Base-by-base conservation (phyloP, 2,888 invertebrate genomes). In the Zelleria hepariella region DNA sequence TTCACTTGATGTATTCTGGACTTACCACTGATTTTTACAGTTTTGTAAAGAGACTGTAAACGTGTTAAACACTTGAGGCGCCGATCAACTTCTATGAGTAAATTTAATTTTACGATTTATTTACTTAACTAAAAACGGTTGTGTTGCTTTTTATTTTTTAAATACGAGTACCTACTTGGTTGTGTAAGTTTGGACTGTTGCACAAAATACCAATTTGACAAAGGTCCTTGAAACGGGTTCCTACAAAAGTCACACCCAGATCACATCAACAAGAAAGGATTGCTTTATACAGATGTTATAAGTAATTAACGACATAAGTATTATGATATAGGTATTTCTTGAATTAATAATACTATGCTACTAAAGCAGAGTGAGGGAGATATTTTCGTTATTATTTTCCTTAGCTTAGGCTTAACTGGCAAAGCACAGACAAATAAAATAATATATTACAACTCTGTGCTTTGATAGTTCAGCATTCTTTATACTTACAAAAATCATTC, bases 341-440 rank as follows among this genome's bases (percentile, higher is more conserved):
- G n/a, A n/a, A n/a, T n/a, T n/a, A n/a, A n/a, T n/a, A n/a, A n/a
- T n/a, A n/a, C n/a, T n/a, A n/a, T n/a, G n/a, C n/a, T 42, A 42
- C 32, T 42, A 42, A 32, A 68, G 51, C 54, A 51, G 56, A 74
- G 66, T 69, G 68, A 52, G 73, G 67, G 66, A 76, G 63, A 78
- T 68, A 74, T 74, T 72, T 81, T n/a, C n/a, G n/a, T n/a, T 74
- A 63, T 74, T 78, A 80, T 68, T 42, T 83, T 86, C 82, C 78
- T 81, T 86, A 87, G 87, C 85, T 86, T 86, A 85, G 83, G 82
- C 85, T 82, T 75, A 74, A 72, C 84, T 86, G 83, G 74, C 84
- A 85, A 85, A 86, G 81, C 83, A 84, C 82, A 84, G 64, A 65
- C 67, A 55, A 54, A 60, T 42, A n/a, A n/a, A 68, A 60, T 57